Evolutionary conservation across 2,888 invertebrate genomes (phyloP), one percentile per base, ranked within the genome.

Genomic region (Colostygia pectinataria): DNA sequence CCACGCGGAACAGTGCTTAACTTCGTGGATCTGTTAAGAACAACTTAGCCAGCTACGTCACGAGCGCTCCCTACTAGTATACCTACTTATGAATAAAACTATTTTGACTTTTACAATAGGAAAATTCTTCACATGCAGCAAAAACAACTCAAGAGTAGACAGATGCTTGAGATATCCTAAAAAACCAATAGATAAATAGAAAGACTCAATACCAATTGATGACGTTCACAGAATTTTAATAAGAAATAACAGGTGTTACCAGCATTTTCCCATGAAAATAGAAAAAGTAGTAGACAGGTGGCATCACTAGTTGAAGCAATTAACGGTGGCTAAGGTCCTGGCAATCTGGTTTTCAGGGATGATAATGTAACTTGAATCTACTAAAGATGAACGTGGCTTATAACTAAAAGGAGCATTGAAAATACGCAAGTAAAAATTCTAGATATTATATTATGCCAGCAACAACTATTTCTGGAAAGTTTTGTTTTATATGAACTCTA

Each of bases 251-350:
- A 83, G 82, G 77, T 82, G 83, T 63, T 52, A 53, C 34, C 42
- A 48, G 61, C 64, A 66, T 73, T 81, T 83, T 81, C 80, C 71
- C 74, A 79, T 73, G 79, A 73, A 68, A 66, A 62, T 61, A 53
- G 68, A 74, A 72, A 74, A 66, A 73, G 73, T 39, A 53, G 57
- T 52, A 42, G 69, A 77, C 82, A 83, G 85, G 80, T 83, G 85
- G 29, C 55, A 52, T 55, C 60, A 67, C 68, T 63, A 67, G 72
- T 68, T 60, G 62, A 56, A 62, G 71, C 70, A 80, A 83, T 84
- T 83, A 84, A 80, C 68, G 71, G 67, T 54, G 72, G 68, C 74
- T 76, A 75, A 68, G 68, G 75, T 75, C 74, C 68, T 61, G 70
- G 66, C 66, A 74, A 79, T 77, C 80, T 74, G 71, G 77, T 77